phyloP scores from a whole-genome alignment of 2,797 vertebrate species.

The Sitta carolinensis region DNA sequence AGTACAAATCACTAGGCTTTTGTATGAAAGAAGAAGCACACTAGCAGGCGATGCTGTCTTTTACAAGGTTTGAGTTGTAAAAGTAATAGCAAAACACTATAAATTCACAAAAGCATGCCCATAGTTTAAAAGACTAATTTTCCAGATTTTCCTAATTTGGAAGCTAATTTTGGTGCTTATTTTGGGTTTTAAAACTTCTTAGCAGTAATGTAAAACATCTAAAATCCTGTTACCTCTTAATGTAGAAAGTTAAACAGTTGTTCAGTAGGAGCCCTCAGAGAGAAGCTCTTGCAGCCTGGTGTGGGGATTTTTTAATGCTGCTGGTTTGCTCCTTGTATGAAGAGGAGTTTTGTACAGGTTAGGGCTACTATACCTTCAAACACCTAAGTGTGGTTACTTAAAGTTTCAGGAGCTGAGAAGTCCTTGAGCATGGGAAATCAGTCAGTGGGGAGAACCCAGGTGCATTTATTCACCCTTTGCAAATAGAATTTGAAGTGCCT shows the following conservation, averaged over 20 bases:
- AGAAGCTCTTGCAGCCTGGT: not conserved
- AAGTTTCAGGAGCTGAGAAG: not conserved
- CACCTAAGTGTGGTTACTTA: not conserved
- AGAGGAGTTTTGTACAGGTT: not conserved
- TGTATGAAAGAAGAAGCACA: not conserved
- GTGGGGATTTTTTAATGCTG: not conserved
- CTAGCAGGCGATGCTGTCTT: not conserved
- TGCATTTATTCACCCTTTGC: not conserved
- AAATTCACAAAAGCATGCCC: not conserved
- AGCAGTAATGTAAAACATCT: not conserved
- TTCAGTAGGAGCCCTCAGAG: not conserved
- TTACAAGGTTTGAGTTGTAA: not conserved
- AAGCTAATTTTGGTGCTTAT: not conserved
- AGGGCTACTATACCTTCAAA: not conserved
- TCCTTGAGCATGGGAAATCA: not conserved
- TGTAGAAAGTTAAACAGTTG: not conserved
- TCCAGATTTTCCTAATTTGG: not conserved
- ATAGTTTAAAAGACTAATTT: not conserved
- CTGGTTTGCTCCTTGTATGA: not conserved
- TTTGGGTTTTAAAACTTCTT: not conserved
- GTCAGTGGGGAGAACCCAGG: not conserved
- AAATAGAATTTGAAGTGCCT: too few species aligned
- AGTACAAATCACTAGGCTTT: not conserved
- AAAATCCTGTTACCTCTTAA: not conserved
- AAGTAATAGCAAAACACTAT: not conserved